Conservation (phyloP, 2,113 vertebrate genomes). For the Catharus fuscescens region DNA sequence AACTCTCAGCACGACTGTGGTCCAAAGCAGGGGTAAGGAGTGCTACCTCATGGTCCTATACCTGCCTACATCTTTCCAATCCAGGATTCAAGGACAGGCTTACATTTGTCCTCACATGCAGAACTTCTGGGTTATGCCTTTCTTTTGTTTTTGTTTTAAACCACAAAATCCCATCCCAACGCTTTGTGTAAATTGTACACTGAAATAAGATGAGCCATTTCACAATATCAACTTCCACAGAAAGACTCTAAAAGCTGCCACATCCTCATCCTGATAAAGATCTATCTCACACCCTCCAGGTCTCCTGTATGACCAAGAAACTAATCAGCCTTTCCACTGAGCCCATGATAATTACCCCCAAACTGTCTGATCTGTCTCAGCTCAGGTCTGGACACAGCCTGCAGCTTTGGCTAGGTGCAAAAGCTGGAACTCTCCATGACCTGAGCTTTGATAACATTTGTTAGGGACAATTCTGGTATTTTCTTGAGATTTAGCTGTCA, state of each 20-base stretch:
- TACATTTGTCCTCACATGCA: background rate
- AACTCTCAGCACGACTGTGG: background rate
- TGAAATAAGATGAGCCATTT: background rate
- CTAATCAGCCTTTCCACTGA: background rate
- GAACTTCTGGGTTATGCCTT: background rate
- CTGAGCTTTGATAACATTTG: background rate
- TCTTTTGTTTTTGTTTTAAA: background rate
- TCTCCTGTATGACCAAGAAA: background rate
- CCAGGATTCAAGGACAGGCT: background rate
- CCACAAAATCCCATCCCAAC: background rate
- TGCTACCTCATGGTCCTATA: background rate
- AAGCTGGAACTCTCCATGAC: background rate
- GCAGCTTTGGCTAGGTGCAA: background rate
- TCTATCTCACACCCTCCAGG: background rate
- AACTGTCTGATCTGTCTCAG: background rate
- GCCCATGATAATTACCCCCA: background rate
- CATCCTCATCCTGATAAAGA: background rate
- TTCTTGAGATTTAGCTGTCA: background rate
- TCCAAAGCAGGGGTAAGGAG: background rate
- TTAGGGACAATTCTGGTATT: background rate
- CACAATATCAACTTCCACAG: background rate
- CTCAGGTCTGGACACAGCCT: background rate
- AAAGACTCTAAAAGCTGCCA: background rate
- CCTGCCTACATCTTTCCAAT: background rate
- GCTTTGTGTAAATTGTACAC: background rate